Evolutionary conservation across 2,797 vertebrate genomes (phyloP), one percentile per base, ranked within the genome.

Genomic region (Carduelis carduelis): DNA sequence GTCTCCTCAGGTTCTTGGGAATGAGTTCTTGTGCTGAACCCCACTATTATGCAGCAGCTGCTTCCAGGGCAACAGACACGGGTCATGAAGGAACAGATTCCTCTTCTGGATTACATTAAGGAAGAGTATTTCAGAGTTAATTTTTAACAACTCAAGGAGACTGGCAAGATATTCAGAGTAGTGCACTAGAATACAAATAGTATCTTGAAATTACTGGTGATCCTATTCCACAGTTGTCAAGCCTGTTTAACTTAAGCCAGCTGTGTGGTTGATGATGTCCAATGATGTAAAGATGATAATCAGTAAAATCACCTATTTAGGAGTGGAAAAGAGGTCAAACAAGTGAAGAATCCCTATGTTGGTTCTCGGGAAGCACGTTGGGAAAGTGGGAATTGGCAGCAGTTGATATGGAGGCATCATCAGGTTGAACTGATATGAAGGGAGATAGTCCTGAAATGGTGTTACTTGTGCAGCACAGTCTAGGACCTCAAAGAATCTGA

Each of bases 71-170:
- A 57, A 16, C 34, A 66, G 50, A 41, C 28, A 23, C 12, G 43
- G 53, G 35, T 87, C 4, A 1, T 44, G 46, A 80, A 56, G 37
- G 43, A 68, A 20, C 37, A 60, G 53, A 65, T 80, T 75, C 20
- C 69, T 81, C 32, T 87, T 77, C 22, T 84, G 30, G 26, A 13
- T 87, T 76, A 15, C 22, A 56, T 46, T 83, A 75, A 68, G n/a
- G 63, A 88, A 72, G 37, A 90, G 5, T 89, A 87, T 95, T 94
- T 97, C 37, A 77, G 60, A 30, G 83, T 82, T 91, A 84, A 35
- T 77, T 86, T 61, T 79, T 87, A 81, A 78, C 46, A 80, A 6
- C 12, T 74, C 19, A 26, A 64, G 39, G 63, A 92, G 61, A 30
- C 65, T 78, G 59, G 15, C 22, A 88, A 39, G 65, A 63, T 90